phyloP scores from a whole-genome alignment of 2,888 invertebrate species.

The Teinopalpus imperialis region DNA sequence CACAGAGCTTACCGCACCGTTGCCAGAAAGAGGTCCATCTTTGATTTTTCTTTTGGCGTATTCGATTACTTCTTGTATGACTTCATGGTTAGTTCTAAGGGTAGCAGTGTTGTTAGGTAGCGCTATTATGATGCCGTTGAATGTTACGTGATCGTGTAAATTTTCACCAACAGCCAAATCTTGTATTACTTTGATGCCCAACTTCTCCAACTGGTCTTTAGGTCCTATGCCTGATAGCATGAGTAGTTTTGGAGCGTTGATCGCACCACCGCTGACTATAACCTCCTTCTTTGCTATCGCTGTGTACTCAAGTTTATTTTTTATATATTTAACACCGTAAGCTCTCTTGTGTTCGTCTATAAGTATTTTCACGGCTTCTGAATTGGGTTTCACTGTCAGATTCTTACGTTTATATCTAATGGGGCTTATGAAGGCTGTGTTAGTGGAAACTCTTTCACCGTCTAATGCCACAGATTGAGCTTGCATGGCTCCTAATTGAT shows the following conservation, averaged over 20 bases:
- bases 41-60: conserved; percentile 54
- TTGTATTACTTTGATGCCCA: conserved; percentile 46
- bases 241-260: conserved; percentile 58
- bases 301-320: conserved; percentile 33
- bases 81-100: conserved; percentile 51
- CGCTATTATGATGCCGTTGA: conserved; percentile 68
- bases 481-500: conserved; percentile 80
- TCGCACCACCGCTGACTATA: conserved; percentile 53
- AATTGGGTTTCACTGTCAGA: conserved; percentile 69
- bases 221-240: conserved; percentile 67
- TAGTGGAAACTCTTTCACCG: conserved; percentile 83
- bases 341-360: conserved; percentile 69
- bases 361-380: conserved; percentile 78
- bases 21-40: conserved; percentile 74
- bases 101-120: conserved; percentile 77
- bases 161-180: conserved; percentile 63
- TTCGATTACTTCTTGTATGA: conserved; percentile 56
- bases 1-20: conserved; percentile 77
- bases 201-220: conserved; percentile 44
- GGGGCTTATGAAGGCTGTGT: conserved; percentile 85
- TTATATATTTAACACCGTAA: conserved; percentile 50
- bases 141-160: conserved; percentile 67
- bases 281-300: conserved; percentile 59
- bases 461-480: conserved; percentile 78
- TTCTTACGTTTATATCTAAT: conserved; percentile 78